phyloP scores from a whole-genome alignment of 2,797 vertebrate genomes.

The Echeneis naucrates region DNA sequence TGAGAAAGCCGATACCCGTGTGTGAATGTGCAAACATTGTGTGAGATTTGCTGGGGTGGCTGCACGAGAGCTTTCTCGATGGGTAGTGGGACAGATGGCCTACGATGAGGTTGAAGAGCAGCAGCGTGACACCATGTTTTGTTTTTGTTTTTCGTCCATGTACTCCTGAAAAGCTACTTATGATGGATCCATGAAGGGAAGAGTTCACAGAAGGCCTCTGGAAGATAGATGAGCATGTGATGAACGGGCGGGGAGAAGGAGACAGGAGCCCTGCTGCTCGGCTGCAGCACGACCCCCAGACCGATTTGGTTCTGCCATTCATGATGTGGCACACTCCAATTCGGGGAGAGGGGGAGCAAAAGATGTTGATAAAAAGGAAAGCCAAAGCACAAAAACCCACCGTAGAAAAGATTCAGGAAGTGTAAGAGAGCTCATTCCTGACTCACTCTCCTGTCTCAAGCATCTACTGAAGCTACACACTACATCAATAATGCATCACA shows the following conservation, averaged over 20 bases:
- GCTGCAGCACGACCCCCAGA: not conserved
- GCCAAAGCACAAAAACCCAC: constrained; percentile 23
- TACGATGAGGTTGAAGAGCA: too few species aligned
- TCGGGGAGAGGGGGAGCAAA: constrained; percentile 2
- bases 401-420: constrained; percentile 7
- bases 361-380: constrained; percentile 1
- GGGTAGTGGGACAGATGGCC: too few species aligned
- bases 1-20: too few species aligned
- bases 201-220: constrained; percentile 16
- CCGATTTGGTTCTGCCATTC: constrained; percentile 11
- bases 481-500: constrained; percentile 60
- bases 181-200: too few species aligned
- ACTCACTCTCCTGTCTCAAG: constrained; percentile 38
- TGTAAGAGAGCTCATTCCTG: constrained; percentile 18
- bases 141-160: too few species aligned
- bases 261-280: not conserved
- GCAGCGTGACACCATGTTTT: too few species aligned
- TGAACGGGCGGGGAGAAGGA: not conserved
- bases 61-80: too few species aligned
- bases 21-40: too few species aligned
- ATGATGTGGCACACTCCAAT: constrained; percentile 2
- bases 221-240: constrained; percentile 14
- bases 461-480: constrained; percentile 46
- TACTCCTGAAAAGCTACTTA: too few species aligned
- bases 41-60: too few species aligned